A percentile compares a stretch with the other conserved stretches of the same genome.
phyloP scores from a whole-genome alignment of 92 coral and sea anemone species.

The Umimayanthus kanabou region DNA sequence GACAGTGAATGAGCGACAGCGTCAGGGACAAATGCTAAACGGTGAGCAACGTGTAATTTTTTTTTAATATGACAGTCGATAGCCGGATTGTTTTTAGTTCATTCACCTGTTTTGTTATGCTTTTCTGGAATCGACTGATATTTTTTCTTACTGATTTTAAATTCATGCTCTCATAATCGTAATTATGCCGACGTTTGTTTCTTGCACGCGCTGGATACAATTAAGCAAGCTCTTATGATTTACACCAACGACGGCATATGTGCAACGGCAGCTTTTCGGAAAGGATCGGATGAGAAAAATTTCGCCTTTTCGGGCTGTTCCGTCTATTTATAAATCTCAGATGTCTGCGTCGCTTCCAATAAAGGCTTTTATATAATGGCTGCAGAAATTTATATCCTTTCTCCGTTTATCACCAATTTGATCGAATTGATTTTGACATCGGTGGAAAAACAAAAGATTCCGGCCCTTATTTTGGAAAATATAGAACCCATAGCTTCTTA shows the following conservation, averaged over 20 bases:
- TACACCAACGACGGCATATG: background rate
- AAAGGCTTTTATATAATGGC: background rate
- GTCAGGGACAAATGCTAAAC: background rate
- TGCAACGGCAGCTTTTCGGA: background rate
- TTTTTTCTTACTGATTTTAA: too few relatives aligned
- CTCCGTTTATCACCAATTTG: background rate
- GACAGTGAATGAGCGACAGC: background rate
- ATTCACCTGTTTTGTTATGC: background rate
- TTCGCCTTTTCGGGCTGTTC: too few relatives aligned
- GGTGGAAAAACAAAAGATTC: background rate
- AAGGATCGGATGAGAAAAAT: background rate
- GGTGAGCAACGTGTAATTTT: too few relatives aligned
- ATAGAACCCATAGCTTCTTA: background rate
- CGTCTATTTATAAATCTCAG: background rate
- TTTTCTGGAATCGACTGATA: background rate
- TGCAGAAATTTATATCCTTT: too few relatives aligned
- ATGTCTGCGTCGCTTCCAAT: background rate
- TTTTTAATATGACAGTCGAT: background rate
- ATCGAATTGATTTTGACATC: slow-evolving; percentile 4
- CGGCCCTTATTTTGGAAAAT: too few relatives aligned
- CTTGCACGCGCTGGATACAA: background rate
- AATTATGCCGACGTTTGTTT: too few relatives aligned
- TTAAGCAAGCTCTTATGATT: background rate
- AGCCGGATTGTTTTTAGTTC: background rate
- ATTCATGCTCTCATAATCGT: too few relatives aligned